These are phyloP conservation scores for Helicoverpa zea DNA, from an alignment of 1,140 invertebrate genomes.

Conservation along the genomic window DNA sequence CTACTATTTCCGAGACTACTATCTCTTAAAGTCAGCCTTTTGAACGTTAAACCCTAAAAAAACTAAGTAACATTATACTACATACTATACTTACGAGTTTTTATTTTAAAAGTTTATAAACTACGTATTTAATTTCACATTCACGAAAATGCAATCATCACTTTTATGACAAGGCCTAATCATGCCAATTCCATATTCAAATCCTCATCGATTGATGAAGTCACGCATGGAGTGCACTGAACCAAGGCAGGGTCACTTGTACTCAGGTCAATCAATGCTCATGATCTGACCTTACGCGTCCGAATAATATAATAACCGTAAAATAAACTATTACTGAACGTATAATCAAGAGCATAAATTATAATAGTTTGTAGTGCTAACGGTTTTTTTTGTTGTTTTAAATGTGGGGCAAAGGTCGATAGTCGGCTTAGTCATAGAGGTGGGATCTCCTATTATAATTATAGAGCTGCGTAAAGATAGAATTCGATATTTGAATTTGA, in stretches of 20 bases:
- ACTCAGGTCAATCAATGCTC: conserved; percentile 15
- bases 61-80: no score
- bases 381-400: conserved; percentile 43
- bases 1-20: no score
- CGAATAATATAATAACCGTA: conserved; percentile 14
- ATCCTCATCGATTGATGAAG: conserved; percentile 27
- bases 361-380: conserved; percentile 18
- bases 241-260: conserved; percentile 7
- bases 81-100: no score
- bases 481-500: no score
- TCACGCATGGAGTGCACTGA: conserved; percentile 20
- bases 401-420: conserved; percentile 2
- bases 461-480: not conserved
- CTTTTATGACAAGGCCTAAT: not conserved
- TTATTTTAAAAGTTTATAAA: no score
- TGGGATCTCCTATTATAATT: conserved; percentile 5
- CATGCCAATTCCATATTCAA: conserved; percentile 14
- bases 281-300: conserved; percentile 35
- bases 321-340: conserved; percentile 28
- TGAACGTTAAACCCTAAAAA: no score
- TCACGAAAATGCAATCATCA: not conserved
- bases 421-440: conserved; percentile 14
- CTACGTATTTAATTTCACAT: not conserved
- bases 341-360: conserved; percentile 29
- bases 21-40: no score